Evolutionary conservation across 2,113 vertebrate species (phyloP).

Genomic region (Rhineura floridana): DNA sequence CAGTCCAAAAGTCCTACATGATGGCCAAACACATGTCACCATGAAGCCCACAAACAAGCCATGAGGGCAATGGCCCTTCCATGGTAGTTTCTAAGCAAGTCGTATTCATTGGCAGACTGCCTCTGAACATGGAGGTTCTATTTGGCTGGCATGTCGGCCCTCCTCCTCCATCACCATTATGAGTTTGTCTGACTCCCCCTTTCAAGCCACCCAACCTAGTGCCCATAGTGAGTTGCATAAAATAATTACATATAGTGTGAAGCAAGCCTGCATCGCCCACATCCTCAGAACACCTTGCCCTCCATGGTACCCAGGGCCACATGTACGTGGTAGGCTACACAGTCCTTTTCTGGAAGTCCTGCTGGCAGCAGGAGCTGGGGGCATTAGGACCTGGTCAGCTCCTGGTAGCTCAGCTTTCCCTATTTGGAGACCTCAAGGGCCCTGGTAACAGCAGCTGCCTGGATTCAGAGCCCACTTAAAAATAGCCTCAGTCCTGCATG

Average conservation of each 20-base stretch:
- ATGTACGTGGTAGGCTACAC: background rate
- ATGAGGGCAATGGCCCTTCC: background rate
- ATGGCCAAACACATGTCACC: too few species aligned
- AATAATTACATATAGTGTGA: too few species aligned
- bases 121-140: background rate
- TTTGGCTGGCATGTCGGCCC: background rate
- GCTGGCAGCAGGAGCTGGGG: background rate
- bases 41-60: background rate
- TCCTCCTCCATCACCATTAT: too few species aligned
- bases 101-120: background rate
- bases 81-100: background rate
- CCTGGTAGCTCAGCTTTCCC: background rate
- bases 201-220: too few species aligned
- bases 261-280: background rate
- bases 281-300: background rate
- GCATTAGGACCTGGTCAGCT: background rate
- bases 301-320: background rate
- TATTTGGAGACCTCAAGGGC: background rate
- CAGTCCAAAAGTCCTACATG: background rate
- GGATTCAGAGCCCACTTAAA: slow-evolving; percentile 45
- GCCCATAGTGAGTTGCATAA: too few species aligned
- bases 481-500: slow-evolving; percentile 46
- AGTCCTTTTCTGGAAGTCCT: background rate
- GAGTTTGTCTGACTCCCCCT: too few species aligned
- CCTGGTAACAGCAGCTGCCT: slow-evolving; percentile 53